Evolutionary conservation across 2,888 invertebrate genomes (phyloP), one percentile per base, ranked within the genome.

Genomic region (Drosophila meridionalis): DNA sequence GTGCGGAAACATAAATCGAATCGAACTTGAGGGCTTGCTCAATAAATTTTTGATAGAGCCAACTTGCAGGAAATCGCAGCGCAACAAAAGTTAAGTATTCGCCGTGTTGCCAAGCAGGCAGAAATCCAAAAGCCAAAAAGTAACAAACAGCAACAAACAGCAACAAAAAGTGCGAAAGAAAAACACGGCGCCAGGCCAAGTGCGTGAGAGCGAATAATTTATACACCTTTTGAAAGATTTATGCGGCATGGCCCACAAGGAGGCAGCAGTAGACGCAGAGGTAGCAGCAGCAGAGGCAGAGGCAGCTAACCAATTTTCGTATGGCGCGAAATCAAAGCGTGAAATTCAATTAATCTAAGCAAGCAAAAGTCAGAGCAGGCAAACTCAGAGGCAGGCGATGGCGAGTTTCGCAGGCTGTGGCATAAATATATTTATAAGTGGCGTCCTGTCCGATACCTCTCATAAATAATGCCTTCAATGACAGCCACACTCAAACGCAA

Each of bases 271-370:
- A 14, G 34, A 6, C 3, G 6, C 34, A 26, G 53, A 0, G 12
- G 38, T 11, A 20, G 34, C 20, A 2, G 34, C n/a, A 4, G 34
- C 50, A 52, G 20, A 1, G 4, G 38, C 26, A 14, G 28, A 0
- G 8, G 53, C 55, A 48, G 55, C 71, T 68, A 69, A 82, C 68
- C 84, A 79, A 82, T 76, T 74, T 70, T 53, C 61, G 26, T 60
- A 65, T 68, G 56, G 69, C 82, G 69, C 69, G 71, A 90, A 90
- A 89, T 87, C 90, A 87, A 90, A 87, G 89, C 89, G 84, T 87
- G 84, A 90, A 89, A 90, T 87, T 90, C 85, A 87, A 87, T 90
- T 89, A 87, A 89, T 87, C 85, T 89, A 81, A 79, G 73, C 80
- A 80, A 76, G 20, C 48, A 32, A 57, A 40, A 42, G 36, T n/a